Evolutionary conservation across 2,888 invertebrate species (phyloP), one percentile per base, ranked within the genome.

Genomic region (Pemphredon lugubris): DNA sequence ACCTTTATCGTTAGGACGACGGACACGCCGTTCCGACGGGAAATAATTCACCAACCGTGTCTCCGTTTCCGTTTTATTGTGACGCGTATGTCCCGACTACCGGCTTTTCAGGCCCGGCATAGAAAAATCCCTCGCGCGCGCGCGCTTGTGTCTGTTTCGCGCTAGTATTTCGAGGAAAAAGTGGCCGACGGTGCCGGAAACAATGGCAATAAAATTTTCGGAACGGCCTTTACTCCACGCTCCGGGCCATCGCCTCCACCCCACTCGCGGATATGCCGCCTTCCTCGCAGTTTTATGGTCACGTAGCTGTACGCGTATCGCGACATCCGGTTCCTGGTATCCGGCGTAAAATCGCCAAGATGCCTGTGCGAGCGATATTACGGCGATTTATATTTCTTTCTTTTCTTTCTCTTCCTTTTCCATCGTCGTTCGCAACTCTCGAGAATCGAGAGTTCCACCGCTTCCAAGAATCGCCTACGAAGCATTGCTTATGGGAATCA

Each of bases 131-230:
- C 53, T 67, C 53, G 57, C 64, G 57, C 57, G 57, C n/a, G n/a
- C n/a, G n/a, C n/a, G n/a, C n/a, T 48, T 21, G 7, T 23, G 48
- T 16, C 11, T 45, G 23, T 48, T 48, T 63, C 71, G 71, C 57
- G 57, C 39, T 63, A 70, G 70, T 71, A 72, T 72, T 45, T 58
- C 44, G 42, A 30, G 42, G 64, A 32, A 72, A 42, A 7, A 26
- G 37, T 4, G 42, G 26, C 21, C 63, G 34, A 32, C 45, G 53
- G 58, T 58, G 60, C 65, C 72, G 70, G 77, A 67, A 75, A 72
- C 67, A 74, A 73, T 64, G 67, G 73, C 73, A 67, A 68, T 73
- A 67, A 72, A 73, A 73, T 73, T 73, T 73, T 73, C 65, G 45
- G 57, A 72, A 66, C 64, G 64, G 71, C 71, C 51, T 61, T n/a